Base-by-base conservation (phyloP, 2,888 invertebrate genomes). In the Capitulum mitella region DNA sequence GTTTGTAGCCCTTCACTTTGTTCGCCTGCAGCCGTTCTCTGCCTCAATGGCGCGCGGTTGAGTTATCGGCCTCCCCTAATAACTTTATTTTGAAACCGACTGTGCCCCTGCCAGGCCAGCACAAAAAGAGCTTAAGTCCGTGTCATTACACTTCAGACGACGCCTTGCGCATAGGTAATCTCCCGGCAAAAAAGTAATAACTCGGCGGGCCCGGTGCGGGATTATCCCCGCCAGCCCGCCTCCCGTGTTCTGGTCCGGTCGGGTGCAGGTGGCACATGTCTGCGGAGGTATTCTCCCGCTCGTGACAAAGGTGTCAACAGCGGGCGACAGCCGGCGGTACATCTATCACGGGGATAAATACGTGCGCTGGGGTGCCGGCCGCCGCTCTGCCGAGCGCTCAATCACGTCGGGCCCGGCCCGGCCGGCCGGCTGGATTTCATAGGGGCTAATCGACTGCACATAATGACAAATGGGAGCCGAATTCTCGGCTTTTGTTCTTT, bases 381-480 rank as follows among this genome's bases (percentile, higher is more conserved):
- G 70, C 37, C 34, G 70, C 70, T 3, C 14, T n/a, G 16, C 48
- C 48, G n/a, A n/a, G n/a, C 29, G 29, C 22, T 58, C 58, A 58
- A 29, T 58, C 58, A 29, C 8, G n/a, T 8, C 58, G 58, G 22
- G n/a, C 58, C n/a, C 3, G 22, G 29, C 12, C 8, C 58, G 12
- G 58, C 29, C 5, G 34, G 12, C 34, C 34, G 6, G 70, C 32
- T 32, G 34, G 37, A 61, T 37, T 70, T 70, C 70, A 70, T 70
- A 70, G 70, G 37, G 22, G 70, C 70, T 70, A 70, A 70, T 70
- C 70, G 70, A 70, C 70, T 70, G 70, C 70, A 70, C 70, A 70
- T 70, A 70, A 70, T 70, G 70, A 70, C 70, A 70, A 70, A 70
- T 70, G 70, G 16, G 37, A 32, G 37, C 34, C 70, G 37, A 34